Conservation (phyloP, 2,797 vertebrate species). For the Megalops cyprinoides region DNA sequence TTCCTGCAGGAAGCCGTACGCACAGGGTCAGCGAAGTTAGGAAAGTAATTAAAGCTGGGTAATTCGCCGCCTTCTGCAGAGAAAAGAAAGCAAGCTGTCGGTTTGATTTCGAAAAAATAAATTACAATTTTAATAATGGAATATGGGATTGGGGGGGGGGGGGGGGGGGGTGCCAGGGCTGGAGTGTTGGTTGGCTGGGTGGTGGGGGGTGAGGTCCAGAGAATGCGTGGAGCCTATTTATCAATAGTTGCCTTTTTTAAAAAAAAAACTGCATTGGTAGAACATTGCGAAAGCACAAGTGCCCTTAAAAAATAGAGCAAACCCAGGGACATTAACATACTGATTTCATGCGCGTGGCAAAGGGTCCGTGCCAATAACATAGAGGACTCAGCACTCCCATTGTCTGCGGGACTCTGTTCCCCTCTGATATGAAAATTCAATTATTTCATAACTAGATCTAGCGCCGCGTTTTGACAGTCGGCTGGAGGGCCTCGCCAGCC, state of each 20-base stretch:
- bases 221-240: slow-evolving; percentile 89
- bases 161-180: slow-evolving; percentile 57
- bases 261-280: slow-evolving; percentile 91
- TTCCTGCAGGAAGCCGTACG: slow-evolving; percentile 66
- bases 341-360: slow-evolving; percentile 99
- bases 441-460: slow-evolving; percentile 99
- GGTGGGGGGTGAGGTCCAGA: slow-evolving; percentile 63
- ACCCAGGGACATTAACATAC: slow-evolving; percentile 99
- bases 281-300: slow-evolving; percentile 98
- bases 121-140: slow-evolving; percentile 98
- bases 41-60: slow-evolving; percentile 96
- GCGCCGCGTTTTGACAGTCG: slow-evolving; percentile 98
- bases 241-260: slow-evolving; percentile 95
- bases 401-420: slow-evolving; percentile 99
- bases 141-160: slow-evolving; percentile 46
- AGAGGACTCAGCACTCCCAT: slow-evolving; percentile 99
- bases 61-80: slow-evolving; percentile 93
- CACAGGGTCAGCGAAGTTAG: slow-evolving; percentile 88
- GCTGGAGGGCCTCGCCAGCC: slow-evolving; percentile 90
- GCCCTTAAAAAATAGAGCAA: slow-evolving; percentile 89
- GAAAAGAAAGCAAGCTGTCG: slow-evolving; percentile 99
- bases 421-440: slow-evolving; percentile 99
- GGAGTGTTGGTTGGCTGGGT: slow-evolving; percentile 57
- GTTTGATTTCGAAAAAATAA: slow-evolving; percentile 99
- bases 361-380: slow-evolving; percentile 99